A percentile compares a stretch with the other conserved stretches of the same genome.
phyloP scores from a whole-genome alignment of 2,888 invertebrate genomes.

The Hypomecis atomaria region DNA sequence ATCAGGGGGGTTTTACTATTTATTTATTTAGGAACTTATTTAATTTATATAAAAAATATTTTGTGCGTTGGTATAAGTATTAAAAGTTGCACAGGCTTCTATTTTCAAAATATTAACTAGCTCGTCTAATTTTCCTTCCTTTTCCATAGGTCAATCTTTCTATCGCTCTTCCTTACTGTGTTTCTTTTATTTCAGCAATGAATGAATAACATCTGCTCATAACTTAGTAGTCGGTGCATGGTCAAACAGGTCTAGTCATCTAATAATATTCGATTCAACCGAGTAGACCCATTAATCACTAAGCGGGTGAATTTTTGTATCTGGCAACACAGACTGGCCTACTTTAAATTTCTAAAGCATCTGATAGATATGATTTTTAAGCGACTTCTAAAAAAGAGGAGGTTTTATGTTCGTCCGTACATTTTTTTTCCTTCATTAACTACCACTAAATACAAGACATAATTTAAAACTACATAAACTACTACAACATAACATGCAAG shows the following conservation, averaged over 20 bases:
- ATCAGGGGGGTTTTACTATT: too few species aligned
- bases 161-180: slow-evolving; percentile 16
- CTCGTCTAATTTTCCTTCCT: too few species aligned
- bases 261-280: slow-evolving; percentile 60
- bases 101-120: too few species aligned
- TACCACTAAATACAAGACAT: too few species aligned
- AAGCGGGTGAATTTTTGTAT: slow-evolving; percentile 53
- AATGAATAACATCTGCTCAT: slow-evolving; percentile 74
- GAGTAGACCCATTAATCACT: slow-evolving; percentile 69
- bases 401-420: too few species aligned
- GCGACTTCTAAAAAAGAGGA: too few species aligned
- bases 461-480: too few species aligned
- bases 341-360: slow-evolving; percentile 30
- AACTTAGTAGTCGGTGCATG: slow-evolving; percentile 71
- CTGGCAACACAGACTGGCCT: slow-evolving; percentile 18
- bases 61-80: neutral
- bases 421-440: too few species aligned
- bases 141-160: neutral
- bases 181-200: slow-evolving; percentile 34
- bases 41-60: too few species aligned
- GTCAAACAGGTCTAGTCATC: slow-evolving; percentile 71
- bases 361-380: neutral
- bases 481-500: too few species aligned
- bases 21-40: too few species aligned
- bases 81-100: too few species aligned